Evolutionary conservation across 1,140 invertebrate species (phyloP), one percentile per base, ranked within the genome.

Genomic region (Chironomus tepperi): DNA sequence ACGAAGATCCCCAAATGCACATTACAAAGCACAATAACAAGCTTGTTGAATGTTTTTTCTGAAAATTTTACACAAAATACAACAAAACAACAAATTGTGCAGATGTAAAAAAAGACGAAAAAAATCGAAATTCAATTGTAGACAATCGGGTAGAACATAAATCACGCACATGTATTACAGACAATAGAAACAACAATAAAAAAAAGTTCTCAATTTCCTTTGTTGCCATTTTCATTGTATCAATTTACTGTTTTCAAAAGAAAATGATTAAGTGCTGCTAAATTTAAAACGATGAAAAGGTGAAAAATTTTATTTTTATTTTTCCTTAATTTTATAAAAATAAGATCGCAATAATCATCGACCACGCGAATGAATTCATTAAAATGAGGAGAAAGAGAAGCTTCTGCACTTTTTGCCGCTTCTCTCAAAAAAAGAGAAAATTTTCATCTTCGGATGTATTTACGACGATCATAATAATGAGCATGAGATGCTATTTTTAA

Each of bases 301-400:
- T 57, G 47, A 57, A 57, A 34, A 57, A 57, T 57, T 12, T 57
- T 57, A n/a, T 57, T 57, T 57, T 57, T 57, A 34, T 34, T 57
- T 47, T 47, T 10, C 47, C n/a, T 57, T 57, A 12, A n/a, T 12
- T n/a, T 15, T n/a, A 57, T 57, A 57, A 57, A 57, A 57, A 57
- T 57, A 57, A 57, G 47, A 57, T 57, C 47, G 47, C 47, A 57
- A 57, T 57, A 57, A n/a, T n/a, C 9, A 12, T 47, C 47, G 47
- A 57, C 47, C 47, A 57, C 47, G 47, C 47, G 47, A 57, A 57
- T 57, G 47, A n/a, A n/a, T 57, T 57, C n/a, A 12, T 57, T 57
- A 57, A 57, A 57, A 57, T 57, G 24, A 34, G 47, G 47, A 57
- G n/a, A 57, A n/a, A 57, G 47, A 57, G 47, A 12, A 5, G n/a